Percentiles rank a stretch among this genome's conserved stretches.
phyloP scores from a whole-genome alignment of 2,888 invertebrate genomes.

The Synanthedon vespiformis region DNA sequence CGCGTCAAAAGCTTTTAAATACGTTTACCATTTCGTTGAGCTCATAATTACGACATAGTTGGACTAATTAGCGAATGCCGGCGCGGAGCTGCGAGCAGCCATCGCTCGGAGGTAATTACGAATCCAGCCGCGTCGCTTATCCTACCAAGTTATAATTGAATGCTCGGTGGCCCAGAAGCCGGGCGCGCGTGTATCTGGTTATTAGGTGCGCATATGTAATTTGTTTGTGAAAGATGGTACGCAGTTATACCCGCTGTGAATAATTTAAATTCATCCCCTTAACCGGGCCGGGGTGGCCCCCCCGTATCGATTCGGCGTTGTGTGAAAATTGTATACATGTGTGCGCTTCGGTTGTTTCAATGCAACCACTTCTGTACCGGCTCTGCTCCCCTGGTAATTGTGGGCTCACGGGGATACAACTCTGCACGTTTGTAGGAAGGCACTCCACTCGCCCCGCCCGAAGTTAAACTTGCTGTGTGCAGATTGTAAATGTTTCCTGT shows the following conservation, averaged over 20 bases:
- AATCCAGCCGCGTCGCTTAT: conserved; percentile 50
- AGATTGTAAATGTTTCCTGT: too few relatives aligned
- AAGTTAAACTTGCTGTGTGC: conserved; percentile 35
- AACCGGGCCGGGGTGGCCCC: conserved; percentile 37
- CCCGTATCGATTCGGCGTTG: conserved; percentile 46
- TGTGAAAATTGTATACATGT: conserved; percentile 6
- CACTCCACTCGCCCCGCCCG: conserved; percentile 37
- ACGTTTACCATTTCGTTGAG: conserved; percentile 32
- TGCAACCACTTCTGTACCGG: background rate
- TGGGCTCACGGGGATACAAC: conserved; percentile 33
- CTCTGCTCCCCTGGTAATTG: conserved; percentile 22
- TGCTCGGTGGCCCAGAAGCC: conserved; percentile 55
- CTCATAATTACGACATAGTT: conserved; percentile 45
- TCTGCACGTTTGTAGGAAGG: conserved; percentile 44
- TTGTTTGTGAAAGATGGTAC: conserved; percentile 70
- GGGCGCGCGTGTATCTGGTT: conserved; percentile 51
- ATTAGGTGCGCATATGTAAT: conserved; percentile 68
- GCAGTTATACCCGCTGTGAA: conserved; percentile 67
- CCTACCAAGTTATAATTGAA: conserved; percentile 63
- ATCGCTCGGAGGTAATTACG: conserved; percentile 46
- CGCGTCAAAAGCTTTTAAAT: conserved; percentile 22
- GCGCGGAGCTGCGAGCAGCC: conserved; percentile 25
- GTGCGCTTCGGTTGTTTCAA: background rate
- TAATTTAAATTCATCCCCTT: conserved; percentile 69
- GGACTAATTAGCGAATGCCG: conserved; percentile 36